Evolutionary conservation across 2,113 vertebrate genomes (phyloP).

Genomic region (Oreochromis aureus): DNA sequence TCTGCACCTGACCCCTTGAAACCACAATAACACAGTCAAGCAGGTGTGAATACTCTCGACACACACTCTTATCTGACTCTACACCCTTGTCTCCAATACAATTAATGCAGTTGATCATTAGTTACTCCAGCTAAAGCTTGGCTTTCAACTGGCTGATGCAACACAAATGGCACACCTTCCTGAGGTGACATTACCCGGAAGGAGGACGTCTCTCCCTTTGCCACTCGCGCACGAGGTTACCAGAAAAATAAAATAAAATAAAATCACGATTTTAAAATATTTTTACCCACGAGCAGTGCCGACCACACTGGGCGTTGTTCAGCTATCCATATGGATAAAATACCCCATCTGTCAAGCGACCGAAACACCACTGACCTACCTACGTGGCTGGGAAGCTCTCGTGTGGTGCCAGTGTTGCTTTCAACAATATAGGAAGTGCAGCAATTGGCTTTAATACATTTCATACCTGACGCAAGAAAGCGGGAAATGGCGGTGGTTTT

Average conservation of each 20-base stretch:
- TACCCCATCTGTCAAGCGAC: background rate
- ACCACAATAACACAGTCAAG: background rate
- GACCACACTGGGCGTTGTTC: background rate
- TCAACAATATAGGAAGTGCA: background rate
- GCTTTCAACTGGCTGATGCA: conserved; percentile 45
- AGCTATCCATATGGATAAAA: background rate
- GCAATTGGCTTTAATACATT: background rate
- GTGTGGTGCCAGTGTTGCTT: conserved; percentile 5
- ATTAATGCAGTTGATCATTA: background rate
- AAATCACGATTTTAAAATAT: background rate
- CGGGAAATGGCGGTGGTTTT: background rate
- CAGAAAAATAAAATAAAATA: rapidly evolving
- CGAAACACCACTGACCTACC: conserved; percentile 6
- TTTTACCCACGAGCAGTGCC: background rate
- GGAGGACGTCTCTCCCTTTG: background rate
- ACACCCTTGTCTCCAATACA: background rate
- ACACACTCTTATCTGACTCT: background rate
- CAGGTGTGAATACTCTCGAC: background rate
- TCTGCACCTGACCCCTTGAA: background rate
- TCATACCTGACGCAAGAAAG: background rate
- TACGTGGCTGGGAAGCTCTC: conserved; percentile 32
- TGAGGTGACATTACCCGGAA: background rate
- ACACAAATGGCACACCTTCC: background rate
- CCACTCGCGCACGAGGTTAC: background rate
- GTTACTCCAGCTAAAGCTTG: background rate